These are phyloP conservation scores for Ochropleura plecta DNA, from an alignment of 2,888 invertebrate species.

Conservation along the genomic window DNA sequence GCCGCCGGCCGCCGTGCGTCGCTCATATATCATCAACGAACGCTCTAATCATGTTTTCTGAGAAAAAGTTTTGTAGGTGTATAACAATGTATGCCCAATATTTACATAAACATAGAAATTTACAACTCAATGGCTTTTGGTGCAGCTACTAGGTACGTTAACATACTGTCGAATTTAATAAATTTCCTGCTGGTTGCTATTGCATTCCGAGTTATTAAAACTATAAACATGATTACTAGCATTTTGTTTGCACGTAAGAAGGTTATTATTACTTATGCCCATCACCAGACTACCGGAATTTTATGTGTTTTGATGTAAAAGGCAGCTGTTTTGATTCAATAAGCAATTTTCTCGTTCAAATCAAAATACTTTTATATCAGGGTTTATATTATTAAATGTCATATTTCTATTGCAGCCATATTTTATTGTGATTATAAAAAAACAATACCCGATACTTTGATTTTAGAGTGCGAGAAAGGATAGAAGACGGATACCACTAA, in stretches of 20 bases:
- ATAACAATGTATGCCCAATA: constrained; percentile 47
- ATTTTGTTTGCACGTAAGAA: neutral
- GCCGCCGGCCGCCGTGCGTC: constrained; percentile 10
- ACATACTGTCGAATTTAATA: constrained; percentile 15
- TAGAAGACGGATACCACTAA: neutral
- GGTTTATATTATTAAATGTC: constrained; percentile 3
- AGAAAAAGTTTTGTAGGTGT: constrained; percentile 56
- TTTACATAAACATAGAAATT: constrained; percentile 57
- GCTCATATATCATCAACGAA: constrained; percentile 45
- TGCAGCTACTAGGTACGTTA: constrained; percentile 11
- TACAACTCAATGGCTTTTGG: constrained; percentile 42
- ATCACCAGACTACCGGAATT: neutral
- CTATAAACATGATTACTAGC: neutral
- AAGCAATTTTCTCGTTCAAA: neutral
- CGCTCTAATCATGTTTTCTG: constrained; percentile 56
- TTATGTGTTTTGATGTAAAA: neutral
- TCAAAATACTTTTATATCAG: neutral
- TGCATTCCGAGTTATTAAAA: constrained; percentile 2
- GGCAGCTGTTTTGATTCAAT: constrained; percentile 10
- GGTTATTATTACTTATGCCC: neutral
- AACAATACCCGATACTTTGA: neutral
- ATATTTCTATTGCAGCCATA: neutral
- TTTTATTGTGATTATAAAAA: neutral
- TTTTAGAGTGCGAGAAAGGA: neutral
- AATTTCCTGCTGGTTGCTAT: neutral